Base-by-base conservation (phyloP, 1,140 invertebrate species). In the Eupristina koningsbergeri region DNA sequence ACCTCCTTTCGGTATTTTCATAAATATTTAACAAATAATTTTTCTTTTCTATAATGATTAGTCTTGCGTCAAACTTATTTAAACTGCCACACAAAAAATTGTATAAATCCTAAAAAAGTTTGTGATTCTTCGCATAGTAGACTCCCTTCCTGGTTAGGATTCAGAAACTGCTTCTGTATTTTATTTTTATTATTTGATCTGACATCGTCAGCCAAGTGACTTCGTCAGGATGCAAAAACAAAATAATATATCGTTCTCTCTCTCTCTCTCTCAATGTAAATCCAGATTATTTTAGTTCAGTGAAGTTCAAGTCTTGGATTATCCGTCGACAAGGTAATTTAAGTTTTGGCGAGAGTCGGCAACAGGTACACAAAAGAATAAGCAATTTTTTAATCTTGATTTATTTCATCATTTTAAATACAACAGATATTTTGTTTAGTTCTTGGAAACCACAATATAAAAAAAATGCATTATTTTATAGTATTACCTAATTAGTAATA, bases 71-170 rank as follows among this genome's bases (percentile, higher is more conserved):
- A 69, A 41, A 53, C 36, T 11, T 26, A 58, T 81, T 71, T 41
- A 41, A 15, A 17, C 41, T 39, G n/a, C 26, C 73, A 11, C 3
- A 64, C 13, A 64, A 7, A 64, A n/a, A 79, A 61, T 64, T 29
- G 50, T 71, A 19, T 19, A 6, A 88, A 89, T 88, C 87, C 86
- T 81, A 5, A 87, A 84, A 89, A 88, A 88, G 85, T 81, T 63
- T 58, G 26, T 64, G 64, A 84, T 41, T 17, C 80, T 81, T 74
- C 45, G 78, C 31, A 87, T 79, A 88, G 86, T 85, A 89, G 85
- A 88, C 85, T 85, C 88, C 84, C 86, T 77, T 34, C 58, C 78
- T n/a, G n/a, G n/a, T n/a, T n/a, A 29, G 36, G 61, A 86, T 85
- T 86, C 81, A 64, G n/a, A 29, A n/a, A 39, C 61, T 36, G 39